Base-by-base conservation (phyloP, 2,888 invertebrate species). In the Amphipyra berbera region DNA sequence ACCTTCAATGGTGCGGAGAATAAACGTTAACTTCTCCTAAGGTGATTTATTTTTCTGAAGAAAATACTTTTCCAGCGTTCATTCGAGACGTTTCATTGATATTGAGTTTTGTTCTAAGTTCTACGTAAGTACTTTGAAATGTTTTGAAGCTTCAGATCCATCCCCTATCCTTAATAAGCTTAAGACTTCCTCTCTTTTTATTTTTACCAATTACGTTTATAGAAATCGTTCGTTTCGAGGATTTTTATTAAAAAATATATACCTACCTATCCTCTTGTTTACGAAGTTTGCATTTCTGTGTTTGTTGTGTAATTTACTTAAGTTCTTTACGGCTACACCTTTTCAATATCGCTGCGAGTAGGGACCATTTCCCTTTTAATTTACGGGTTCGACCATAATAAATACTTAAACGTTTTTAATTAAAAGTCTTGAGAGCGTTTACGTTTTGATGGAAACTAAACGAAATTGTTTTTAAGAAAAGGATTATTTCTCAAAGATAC, bases 71-170 rank as follows among this genome's bases (percentile, higher is more conserved):
- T 84, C 82, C 79, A 76, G 69, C 85, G 83, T 85, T 83, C 86
- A 83, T 86, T 88, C 83, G 87, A 83, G 84, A 89, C 89, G 83
- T 90, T 91, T 88, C 90, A 89, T 90, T 90, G 91, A 90, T 93
- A 92, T 92, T 89, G 89, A 92, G 90, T 91, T 93, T 90, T 91
- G 89, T 91, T 90, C 87, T 87, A 88, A 91, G 86, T 92, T 89
- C 82, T 61, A 73, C 83, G 84, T 84, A 85, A 89, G 88, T 88
- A 88, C 90, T 91, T 90, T 78, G 86, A 85, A 87, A 89, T 90
- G 88, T 90, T 90, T 88, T 79, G 86, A 86, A 83, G 83, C 82
- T 76, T 75, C 64, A 73, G 82, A 86, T 87, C 78, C 81, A 81
- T 82, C 84, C 83, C 82, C 83, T 84, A 84, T 88, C 82, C 84